These are phyloP conservation scores for Hemichromis elongatus DNA, from an alignment of 2,113 vertebrate species.

Conservation along the genomic window DNA sequence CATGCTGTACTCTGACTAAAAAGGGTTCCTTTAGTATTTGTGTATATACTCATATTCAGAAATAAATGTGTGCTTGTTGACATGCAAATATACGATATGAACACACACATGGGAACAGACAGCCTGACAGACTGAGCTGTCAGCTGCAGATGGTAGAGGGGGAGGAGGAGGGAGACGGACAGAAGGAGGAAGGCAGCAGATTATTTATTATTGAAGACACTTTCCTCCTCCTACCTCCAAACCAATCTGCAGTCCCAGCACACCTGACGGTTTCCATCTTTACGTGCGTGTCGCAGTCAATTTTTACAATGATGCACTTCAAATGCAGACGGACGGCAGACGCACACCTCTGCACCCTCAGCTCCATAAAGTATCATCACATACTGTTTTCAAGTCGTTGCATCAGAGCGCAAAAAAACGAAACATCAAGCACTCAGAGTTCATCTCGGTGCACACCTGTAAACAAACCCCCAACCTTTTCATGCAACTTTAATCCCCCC, in stretches of 20 bases:
- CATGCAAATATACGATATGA: neutral
- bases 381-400: neutral
- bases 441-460: neutral
- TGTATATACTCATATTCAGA: neutral
- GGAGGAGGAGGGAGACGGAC: neutral
- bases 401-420: neutral
- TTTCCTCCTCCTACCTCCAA: neutral
- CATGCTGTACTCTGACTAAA: rapidly evolving
- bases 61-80: neutral
- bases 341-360: neutral
- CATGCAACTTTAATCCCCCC: conserved; percentile 15
- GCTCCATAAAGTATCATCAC: neutral
- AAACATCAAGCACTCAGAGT: neutral
- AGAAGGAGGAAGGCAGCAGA: neutral
- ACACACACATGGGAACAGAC: neutral
- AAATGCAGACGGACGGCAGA: neutral
- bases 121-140: neutral
- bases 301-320: neutral
- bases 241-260: neutral
- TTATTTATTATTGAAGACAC: conserved; percentile 35
- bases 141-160: conserved; percentile 39
- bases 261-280: neutral
- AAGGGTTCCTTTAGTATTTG: neutral
- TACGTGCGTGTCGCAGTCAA: neutral
- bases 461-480: neutral